Conservation (phyloP, 2,888 invertebrate genomes). For the Drymonia ruficornis region DNA sequence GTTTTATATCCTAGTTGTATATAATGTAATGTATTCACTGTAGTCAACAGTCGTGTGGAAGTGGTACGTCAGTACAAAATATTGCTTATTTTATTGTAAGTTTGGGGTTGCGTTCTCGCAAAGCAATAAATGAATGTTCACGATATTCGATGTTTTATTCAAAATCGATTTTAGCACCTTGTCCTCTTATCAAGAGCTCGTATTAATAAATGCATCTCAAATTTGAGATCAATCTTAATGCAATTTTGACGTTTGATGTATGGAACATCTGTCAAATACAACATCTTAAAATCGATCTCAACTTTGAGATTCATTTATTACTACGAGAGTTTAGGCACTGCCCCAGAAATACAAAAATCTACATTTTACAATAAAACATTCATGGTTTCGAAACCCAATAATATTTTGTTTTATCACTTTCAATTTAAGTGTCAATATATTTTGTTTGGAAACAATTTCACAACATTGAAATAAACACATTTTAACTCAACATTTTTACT, state of each 20-base stretch:
- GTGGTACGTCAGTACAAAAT: constrained; percentile 81
- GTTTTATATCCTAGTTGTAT: constrained; percentile 3
- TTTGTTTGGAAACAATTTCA: background rate
- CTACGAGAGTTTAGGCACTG: no score
- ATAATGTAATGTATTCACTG: constrained; percentile 3
- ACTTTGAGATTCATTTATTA: no score
- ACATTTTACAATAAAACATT: no score
- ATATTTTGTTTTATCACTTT: background rate
- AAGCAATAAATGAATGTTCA: constrained; percentile 79
- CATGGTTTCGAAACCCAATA: no score
- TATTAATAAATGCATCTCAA: no score
- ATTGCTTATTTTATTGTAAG: constrained; percentile 68
- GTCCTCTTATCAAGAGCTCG: no score
- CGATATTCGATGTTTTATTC: constrained; percentile 32
- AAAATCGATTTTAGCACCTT: background rate
- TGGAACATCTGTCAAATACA: no score
- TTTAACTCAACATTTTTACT: constrained; percentile 3
- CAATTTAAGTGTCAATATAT: background rate
- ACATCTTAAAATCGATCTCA: no score
- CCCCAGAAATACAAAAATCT: no score
- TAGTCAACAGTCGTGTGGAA: constrained; percentile 59
- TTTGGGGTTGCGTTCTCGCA: constrained; percentile 69
- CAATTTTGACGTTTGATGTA: no score
- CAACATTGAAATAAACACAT: constrained; percentile 2
- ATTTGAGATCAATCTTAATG: no score